phyloP scores from a whole-genome alignment of 2,797 vertebrate species.

The Enoplosus armatus region DNA sequence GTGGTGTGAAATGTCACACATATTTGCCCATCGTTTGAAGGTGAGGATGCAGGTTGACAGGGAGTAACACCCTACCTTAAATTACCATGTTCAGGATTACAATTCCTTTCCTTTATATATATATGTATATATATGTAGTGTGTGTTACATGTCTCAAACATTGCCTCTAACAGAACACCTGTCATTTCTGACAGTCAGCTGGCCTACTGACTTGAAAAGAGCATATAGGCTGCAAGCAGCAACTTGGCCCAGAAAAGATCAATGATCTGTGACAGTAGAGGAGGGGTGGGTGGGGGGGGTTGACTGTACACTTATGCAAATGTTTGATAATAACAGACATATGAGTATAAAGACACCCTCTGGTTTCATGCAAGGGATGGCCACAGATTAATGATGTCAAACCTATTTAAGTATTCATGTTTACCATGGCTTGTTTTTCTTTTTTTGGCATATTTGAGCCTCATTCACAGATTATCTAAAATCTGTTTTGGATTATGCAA shows the following conservation, averaged over 20 bases:
- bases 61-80: background rate
- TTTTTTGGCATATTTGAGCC: slow-evolving; percentile 61
- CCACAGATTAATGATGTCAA: slow-evolving; percentile 67
- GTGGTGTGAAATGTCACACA: background rate
- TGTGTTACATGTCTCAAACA: slow-evolving; percentile 17
- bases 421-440: slow-evolving; percentile 75
- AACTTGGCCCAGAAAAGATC: slow-evolving; percentile 59
- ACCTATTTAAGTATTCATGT: slow-evolving; percentile 71
- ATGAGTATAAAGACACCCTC: slow-evolving; percentile 34
- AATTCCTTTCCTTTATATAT: background rate
- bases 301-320: slow-evolving; percentile 60
- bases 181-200: slow-evolving; percentile 41
- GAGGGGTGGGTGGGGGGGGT: background rate
- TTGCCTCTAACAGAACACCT: slow-evolving; percentile 21
- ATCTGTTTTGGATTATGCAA: slow-evolving; percentile 85
- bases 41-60: background rate
- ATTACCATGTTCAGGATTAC: slow-evolving; percentile 21
- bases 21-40: slow-evolving; percentile 3
- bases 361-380: slow-evolving; percentile 46
- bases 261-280: slow-evolving; percentile 43
- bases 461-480: slow-evolving; percentile 83
- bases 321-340: slow-evolving; percentile 49
- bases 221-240: slow-evolving; percentile 46
- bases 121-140: background rate
- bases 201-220: slow-evolving; percentile 69